phyloP scores from a whole-genome alignment of 2,797 vertebrate species.

The Enteromius unitaeniatus region DNA sequence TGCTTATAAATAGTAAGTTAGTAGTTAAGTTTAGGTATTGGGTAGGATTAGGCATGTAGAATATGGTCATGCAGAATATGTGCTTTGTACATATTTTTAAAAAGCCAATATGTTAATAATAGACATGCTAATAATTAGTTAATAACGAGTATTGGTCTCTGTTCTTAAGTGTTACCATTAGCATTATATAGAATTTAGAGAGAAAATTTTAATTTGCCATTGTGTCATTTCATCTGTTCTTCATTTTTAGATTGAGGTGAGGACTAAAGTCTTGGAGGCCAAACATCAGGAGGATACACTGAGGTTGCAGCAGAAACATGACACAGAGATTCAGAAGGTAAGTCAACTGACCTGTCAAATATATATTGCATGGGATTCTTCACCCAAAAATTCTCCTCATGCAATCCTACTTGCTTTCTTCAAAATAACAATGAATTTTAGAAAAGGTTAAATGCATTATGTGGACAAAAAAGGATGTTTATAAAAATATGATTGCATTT shows the following conservation, averaged over 20 bases:
- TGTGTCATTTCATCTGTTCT: constrained; percentile 36
- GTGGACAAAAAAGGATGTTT: too few species aligned
- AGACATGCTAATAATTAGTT: neutral
- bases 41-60: too few species aligned
- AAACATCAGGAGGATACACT: constrained; percentile 93
- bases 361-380: neutral
- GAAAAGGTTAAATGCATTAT: neutral
- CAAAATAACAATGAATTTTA: neutral
- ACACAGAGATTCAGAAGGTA: constrained; percentile 92
- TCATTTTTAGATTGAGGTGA: constrained; percentile 83
- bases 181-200: too few species aligned
- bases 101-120: neutral
- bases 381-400: neutral
- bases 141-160: neutral
- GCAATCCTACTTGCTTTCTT: neutral
- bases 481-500: too few species aligned
- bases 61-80: neutral
- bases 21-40: neutral
- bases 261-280: constrained; percentile 87
- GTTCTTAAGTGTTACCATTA: neutral
- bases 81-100: neutral
- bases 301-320: constrained; percentile 90
- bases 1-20: neutral
- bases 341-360: neutral
- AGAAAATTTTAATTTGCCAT: neutral